phyloP scores from a whole-genome alignment of 2,888 invertebrate species.

The Leptopilina syphax region DNA sequence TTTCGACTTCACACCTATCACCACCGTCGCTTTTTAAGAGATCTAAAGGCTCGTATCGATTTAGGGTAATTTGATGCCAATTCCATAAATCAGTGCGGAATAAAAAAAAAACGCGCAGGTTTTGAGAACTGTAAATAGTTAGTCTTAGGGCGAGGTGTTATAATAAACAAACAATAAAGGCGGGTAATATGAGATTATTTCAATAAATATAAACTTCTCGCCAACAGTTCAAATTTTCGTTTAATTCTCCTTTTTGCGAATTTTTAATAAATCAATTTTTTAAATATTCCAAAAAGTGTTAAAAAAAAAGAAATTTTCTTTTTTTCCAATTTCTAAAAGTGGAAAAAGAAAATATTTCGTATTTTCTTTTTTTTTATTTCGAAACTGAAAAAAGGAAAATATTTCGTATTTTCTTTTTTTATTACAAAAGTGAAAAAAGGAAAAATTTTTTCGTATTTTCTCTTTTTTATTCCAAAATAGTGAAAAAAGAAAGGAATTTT shows the following conservation, averaged over 20 bases:
- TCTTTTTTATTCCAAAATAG: too few species aligned
- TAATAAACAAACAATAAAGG: slow-evolving; percentile 10
- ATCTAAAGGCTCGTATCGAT: slow-evolving; percentile 39
- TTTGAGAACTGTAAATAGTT: slow-evolving; percentile 38
- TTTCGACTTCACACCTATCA: slow-evolving; percentile 34
- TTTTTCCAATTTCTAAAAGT: neutral
- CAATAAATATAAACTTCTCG: neutral
- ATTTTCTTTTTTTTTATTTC: too few species aligned
- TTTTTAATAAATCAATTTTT: neutral
- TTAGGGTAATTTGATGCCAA: slow-evolving; percentile 41
- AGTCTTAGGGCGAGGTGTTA: slow-evolving; percentile 41
- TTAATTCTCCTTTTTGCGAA: neutral
- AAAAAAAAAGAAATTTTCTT: too few species aligned
- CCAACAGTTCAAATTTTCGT: neutral
- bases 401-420: too few species aligned
- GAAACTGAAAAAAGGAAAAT: too few species aligned
- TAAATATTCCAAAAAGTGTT: too few species aligned
- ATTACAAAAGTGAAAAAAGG: too few species aligned
- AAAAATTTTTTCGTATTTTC: too few species aligned
- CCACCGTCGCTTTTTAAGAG: slow-evolving; percentile 41
- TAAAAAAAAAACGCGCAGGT: slow-evolving; percentile 16
- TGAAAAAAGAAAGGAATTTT: too few species aligned
- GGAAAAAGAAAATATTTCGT: neutral
- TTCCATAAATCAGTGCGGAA: slow-evolving; percentile 40
- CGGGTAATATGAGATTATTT: slow-evolving; percentile 39